Evolutionary conservation across 64 coral and sea anemone species (phyloP).

Genomic region (Orbicella faveolata): DNA sequence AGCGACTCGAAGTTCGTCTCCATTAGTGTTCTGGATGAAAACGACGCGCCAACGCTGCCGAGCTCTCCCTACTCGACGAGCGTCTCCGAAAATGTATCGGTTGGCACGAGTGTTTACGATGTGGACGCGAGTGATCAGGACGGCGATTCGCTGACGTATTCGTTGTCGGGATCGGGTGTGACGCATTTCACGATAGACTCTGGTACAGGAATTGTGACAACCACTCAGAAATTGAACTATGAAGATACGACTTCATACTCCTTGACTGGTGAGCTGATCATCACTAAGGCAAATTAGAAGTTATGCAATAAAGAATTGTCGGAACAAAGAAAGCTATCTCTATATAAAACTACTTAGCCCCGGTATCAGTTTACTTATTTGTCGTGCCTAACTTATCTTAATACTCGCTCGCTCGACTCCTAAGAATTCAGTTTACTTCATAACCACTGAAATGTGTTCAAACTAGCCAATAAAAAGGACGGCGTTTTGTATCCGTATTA

Average conservation of each 20-base stretch:
- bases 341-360: neutral
- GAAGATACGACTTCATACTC: constrained; percentile 33
- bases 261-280: constrained; percentile 24
- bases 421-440: too few relatives aligned
- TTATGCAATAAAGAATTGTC: neutral
- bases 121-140: constrained; percentile 40
- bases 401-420: too few relatives aligned
- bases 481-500: too few relatives aligned
- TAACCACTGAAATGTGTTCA: too few relatives aligned
- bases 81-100: constrained; percentile 16
- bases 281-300: neutral
- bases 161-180: constrained; percentile 40
- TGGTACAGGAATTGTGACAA: constrained; percentile 34
- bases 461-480: too few relatives aligned
- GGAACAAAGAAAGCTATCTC: neutral
- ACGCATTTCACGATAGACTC: constrained; percentile 54
- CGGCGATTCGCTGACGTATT: constrained; percentile 40
- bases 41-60: constrained; percentile 37
- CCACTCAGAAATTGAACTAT: constrained; percentile 22
- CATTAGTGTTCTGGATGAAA: constrained; percentile 39
- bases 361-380: too few relatives aligned
- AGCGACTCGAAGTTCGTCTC: constrained; percentile 23
- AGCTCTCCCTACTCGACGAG: constrained; percentile 48
- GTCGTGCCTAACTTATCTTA: too few relatives aligned
- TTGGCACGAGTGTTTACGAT: constrained; percentile 46